Evolutionary conservation across 2,797 vertebrate genomes (phyloP).

Genomic region (Psittacula echo): DNA sequence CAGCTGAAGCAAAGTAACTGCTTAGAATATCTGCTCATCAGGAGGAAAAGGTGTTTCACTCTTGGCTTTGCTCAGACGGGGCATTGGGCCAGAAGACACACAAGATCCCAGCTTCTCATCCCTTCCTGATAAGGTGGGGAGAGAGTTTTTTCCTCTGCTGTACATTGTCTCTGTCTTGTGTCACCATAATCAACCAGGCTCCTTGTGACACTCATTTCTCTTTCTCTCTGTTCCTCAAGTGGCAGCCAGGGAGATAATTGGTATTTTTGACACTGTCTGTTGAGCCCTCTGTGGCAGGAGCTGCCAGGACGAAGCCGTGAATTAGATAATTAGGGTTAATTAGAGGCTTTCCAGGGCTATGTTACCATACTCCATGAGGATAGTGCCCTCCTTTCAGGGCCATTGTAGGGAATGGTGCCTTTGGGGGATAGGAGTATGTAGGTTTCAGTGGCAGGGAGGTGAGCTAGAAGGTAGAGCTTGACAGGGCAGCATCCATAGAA

Average conservation of each 20-base stretch:
- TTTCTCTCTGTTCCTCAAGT: constrained; percentile 13
- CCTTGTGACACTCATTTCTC: neutral
- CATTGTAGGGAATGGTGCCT: neutral
- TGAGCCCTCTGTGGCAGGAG: constrained; percentile 10
- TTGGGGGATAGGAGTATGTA: neutral
- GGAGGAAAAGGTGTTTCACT: neutral
- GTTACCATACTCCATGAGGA: neutral
- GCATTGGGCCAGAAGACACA: neutral
- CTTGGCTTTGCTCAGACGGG: neutral
- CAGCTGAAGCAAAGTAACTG: neutral
- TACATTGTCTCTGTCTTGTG: neutral
- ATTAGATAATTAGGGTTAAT: constrained; percentile 65
- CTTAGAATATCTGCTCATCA: neutral
- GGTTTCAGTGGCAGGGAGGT: neutral
- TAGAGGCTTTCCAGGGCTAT: constrained; percentile 36
- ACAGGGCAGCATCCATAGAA: neutral
- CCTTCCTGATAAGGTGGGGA: neutral
- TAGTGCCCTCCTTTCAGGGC: neutral
- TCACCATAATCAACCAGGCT: neutral
- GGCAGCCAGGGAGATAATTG: constrained; percentile 42
- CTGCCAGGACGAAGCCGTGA: constrained; percentile 24
- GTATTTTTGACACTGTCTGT: constrained; percentile 54
- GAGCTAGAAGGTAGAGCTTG: neutral
- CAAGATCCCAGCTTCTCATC: neutral
- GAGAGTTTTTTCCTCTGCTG: neutral